These are phyloP conservation scores for Dipodomys merriami DNA, from an alignment of 2,113 vertebrate species.

Conservation along the genomic window DNA sequence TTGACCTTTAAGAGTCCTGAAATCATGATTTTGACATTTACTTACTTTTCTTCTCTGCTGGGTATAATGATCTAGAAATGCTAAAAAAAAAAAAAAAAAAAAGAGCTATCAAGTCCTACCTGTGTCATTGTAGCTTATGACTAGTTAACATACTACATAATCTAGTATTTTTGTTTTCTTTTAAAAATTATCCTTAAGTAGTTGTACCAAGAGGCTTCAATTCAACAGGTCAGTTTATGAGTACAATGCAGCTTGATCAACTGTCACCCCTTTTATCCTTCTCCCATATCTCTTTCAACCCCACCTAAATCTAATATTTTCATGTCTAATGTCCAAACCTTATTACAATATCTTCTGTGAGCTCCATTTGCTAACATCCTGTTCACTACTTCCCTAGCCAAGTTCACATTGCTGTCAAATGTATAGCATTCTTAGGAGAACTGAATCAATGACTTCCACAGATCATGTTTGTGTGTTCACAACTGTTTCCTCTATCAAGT, in stretches of 20 bases:
- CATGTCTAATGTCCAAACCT: slow-evolving; percentile 17
- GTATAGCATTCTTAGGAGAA: slow-evolving; percentile 21
- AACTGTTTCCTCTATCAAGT: slow-evolving; percentile 59
- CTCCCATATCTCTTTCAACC: too few relatives aligned
- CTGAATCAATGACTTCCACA: slow-evolving; percentile 53
- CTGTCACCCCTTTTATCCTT: too few relatives aligned
- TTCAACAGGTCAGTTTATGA: too few relatives aligned
- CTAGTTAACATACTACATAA: slow-evolving; percentile 1
- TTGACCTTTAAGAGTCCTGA: slow-evolving; percentile 43
- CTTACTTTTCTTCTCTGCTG: slow-evolving; percentile 43
- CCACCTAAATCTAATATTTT: slow-evolving; percentile 19
- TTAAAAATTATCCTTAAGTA: too few relatives aligned
- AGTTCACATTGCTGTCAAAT: slow-evolving; percentile 22
- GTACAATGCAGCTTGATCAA: too few relatives aligned
- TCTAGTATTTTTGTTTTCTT: too few relatives aligned
- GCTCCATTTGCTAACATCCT: slow-evolving; percentile 19
- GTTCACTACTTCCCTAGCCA: neutral
- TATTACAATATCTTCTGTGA: slow-evolving; percentile 21
- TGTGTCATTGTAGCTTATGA: slow-evolving; percentile 31
- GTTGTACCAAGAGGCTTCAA: too few relatives aligned
- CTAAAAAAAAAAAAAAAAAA: too few relatives aligned
- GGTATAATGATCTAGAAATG: slow-evolving; percentile 29
- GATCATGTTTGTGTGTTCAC: slow-evolving; percentile 53
- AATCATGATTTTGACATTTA: slow-evolving; percentile 35
- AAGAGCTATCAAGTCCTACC: slow-evolving; percentile 25